Evolutionary conservation across 1,140 invertebrate species (phyloP), one percentile per base, ranked within the genome.

Genomic region (Tetramorium parvispinum): DNA sequence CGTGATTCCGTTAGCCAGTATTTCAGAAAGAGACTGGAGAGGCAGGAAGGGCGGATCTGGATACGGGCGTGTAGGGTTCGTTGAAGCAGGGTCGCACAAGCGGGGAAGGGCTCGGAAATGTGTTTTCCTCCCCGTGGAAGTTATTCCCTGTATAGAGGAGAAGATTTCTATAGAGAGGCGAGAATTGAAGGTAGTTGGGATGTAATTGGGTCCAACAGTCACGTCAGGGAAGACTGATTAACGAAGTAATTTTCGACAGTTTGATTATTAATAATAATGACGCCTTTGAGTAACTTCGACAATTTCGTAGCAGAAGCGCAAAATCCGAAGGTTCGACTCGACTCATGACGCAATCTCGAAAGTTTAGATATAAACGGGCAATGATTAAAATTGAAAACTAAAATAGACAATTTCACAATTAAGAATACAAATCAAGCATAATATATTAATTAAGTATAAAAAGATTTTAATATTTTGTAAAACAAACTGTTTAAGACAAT

Each of bases 1-100:
- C 91, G 90, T 90, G 89, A 92, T 91, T 91, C 90, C 73, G 86
- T 90, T 92, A 87, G 78, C 65, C 51, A 57, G 51, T 21, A 75
- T 65, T 18, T 43, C 18, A 49, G 51, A 66, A 65, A 55, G 66
- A 53, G 32, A 78, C 37, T 2, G n/a, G 24, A 66, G n/a, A 66
- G 43, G 61, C 32, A 32, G 13, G 37, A 66, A 81, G 24, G 65
- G 24, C 49, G 83, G 63, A 79, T 86, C 79, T 83, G 46, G 68
- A 75, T 75, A 71, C 66, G 63, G 77, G 63, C 63, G 21, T 73
- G 66, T 82, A 73, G 79, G 24, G 51, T 51, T 53, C 76, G 43
- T 40, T 37, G 57, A 18, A 65, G 21, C 27, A 79, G 76, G 43
- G 43, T 66, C 8, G 32, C 7, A n/a, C 18, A 21, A 46, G 27